Evolutionary conservation across 2,888 invertebrate species (phyloP).

Genomic region (Mesorhabditis spiculigera): DNA sequence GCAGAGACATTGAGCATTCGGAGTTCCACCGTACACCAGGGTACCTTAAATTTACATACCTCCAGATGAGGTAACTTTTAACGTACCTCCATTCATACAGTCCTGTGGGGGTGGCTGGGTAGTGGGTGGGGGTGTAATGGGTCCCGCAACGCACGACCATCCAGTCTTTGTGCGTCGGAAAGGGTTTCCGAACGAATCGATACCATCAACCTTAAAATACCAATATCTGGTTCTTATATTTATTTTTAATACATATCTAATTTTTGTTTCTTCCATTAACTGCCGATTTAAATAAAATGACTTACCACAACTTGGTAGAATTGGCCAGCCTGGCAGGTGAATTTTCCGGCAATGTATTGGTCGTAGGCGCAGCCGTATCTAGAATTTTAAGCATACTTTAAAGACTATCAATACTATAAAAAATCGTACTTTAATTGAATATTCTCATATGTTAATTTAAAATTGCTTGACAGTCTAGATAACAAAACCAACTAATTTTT

Average conservation of each 20-base stretch:
- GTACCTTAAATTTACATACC: slow-evolving; percentile 18
- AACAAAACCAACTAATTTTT: slow-evolving; percentile 10
- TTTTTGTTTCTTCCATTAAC: neutral
- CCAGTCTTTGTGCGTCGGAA: slow-evolving; percentile 36
- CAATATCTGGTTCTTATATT: neutral
- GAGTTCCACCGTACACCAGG: slow-evolving; percentile 18
- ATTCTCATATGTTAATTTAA: too few relatives aligned
- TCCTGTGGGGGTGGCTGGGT: slow-evolving; percentile 18
- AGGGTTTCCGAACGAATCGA: slow-evolving; percentile 31
- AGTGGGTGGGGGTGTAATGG: slow-evolving; percentile 23
- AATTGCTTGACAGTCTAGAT: slow-evolving; percentile 7
- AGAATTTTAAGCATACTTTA: slow-evolving; percentile 8
- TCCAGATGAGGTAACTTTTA: too few relatives aligned
- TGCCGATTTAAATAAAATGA: neutral
- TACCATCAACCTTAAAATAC: slow-evolving; percentile 38
- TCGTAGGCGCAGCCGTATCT: slow-evolving; percentile 35
- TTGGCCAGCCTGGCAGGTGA: slow-evolving; percentile 27
- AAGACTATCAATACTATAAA: too few relatives aligned
- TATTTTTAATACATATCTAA: neutral
- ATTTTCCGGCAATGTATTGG: slow-evolving; percentile 41
- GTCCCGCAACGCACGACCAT: slow-evolving; percentile 31
- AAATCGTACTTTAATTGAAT: too few relatives aligned
- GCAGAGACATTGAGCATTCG: slow-evolving; percentile 38
- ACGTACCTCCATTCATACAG: neutral
- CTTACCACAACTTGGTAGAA: slow-evolving; percentile 25